Conservation (phyloP, 2,113 vertebrate species). For the Vulpes lagopus region DNA sequence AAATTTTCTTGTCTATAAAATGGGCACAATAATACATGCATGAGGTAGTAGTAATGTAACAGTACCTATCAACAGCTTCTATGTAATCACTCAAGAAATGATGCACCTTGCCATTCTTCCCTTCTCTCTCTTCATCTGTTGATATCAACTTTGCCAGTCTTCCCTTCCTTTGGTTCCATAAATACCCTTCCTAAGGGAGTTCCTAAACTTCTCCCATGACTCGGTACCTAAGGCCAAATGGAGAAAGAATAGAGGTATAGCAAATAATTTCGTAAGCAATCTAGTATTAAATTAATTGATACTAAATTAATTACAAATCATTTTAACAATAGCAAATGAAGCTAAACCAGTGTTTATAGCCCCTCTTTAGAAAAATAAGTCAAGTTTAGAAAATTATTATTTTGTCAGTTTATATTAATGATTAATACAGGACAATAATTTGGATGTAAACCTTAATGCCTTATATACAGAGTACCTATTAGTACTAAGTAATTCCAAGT, state of each 20-base stretch:
- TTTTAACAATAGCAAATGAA: conserved; percentile 85
- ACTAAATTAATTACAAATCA: conserved; percentile 84
- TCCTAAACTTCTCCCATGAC: not conserved
- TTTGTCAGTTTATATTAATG: conserved; percentile 11
- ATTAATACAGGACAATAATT: not conserved
- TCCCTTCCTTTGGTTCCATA: not conserved
- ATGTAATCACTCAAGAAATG: not conserved
- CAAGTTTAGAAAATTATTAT: not conserved
- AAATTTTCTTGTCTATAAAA: conserved; percentile 52
- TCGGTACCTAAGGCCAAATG: conserved; percentile 34
- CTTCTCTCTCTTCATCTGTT: not conserved
- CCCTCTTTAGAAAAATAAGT: conserved; percentile 54
- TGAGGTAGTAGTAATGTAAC: not conserved
- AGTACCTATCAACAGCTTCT: not conserved
- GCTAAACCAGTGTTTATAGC: conserved; percentile 79
- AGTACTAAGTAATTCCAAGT: conserved; percentile 49
- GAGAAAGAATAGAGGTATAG: conserved; percentile 24
- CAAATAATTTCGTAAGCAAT: conserved; percentile 83
- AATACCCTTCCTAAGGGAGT: not conserved
- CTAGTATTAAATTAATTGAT: conserved; percentile 84
- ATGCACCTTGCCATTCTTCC: not conserved
- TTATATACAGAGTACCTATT: conserved; percentile 14
- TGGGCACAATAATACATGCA: not conserved
- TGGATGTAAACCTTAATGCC: conserved; percentile 50
- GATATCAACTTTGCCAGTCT: not conserved